These are phyloP conservation scores for Drosophila micromelanica DNA, from an alignment of 1,140 invertebrate species.

Conservation along the genomic window DNA sequence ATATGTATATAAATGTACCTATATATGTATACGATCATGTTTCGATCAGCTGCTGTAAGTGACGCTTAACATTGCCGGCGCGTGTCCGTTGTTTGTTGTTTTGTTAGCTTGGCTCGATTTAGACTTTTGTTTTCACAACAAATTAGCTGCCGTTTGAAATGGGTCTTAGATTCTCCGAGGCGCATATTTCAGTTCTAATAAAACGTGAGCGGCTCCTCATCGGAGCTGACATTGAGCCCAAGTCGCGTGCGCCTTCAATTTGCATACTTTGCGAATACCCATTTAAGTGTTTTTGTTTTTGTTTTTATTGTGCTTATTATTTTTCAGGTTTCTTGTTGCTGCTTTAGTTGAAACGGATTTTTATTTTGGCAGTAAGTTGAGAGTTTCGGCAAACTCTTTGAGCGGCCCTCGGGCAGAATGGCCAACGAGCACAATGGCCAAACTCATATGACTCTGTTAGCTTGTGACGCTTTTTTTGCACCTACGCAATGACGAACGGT, in stretches of 20 bases:
- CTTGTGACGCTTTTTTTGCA: slow-evolving; percentile 72
- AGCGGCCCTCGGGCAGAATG: slow-evolving; percentile 18
- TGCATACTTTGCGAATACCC: not conserved
- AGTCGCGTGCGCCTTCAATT: slow-evolving; percentile 35
- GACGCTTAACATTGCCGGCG: not conserved
- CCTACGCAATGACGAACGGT: slow-evolving; percentile 60
- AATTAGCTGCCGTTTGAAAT: slow-evolving; percentile 18
- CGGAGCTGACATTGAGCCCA: slow-evolving; percentile 17
- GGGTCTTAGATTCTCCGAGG: not conserved
- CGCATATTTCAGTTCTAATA: slow-evolving; percentile 10
- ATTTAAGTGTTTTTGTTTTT: not conserved
- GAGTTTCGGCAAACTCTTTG: too few species aligned
- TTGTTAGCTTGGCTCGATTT: slow-evolving; percentile 11
- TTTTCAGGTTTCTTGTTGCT: not conserved
- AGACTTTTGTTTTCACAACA: slow-evolving; percentile 30
- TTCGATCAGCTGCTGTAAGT: slow-evolving; percentile 14
- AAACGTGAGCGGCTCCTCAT: slow-evolving; percentile 20
- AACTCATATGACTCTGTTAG: slow-evolving; percentile 58
- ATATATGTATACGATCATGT: not conserved
- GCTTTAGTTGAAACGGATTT: too few species aligned
- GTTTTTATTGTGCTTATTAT: not conserved
- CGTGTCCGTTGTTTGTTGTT: slow-evolving; percentile 27
- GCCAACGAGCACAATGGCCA: not conserved
- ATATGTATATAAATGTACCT: not conserved
- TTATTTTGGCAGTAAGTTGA: too few species aligned